phyloP scores from a whole-genome alignment of 1,140 invertebrate genomes.

The Lethrus apterus region DNA sequence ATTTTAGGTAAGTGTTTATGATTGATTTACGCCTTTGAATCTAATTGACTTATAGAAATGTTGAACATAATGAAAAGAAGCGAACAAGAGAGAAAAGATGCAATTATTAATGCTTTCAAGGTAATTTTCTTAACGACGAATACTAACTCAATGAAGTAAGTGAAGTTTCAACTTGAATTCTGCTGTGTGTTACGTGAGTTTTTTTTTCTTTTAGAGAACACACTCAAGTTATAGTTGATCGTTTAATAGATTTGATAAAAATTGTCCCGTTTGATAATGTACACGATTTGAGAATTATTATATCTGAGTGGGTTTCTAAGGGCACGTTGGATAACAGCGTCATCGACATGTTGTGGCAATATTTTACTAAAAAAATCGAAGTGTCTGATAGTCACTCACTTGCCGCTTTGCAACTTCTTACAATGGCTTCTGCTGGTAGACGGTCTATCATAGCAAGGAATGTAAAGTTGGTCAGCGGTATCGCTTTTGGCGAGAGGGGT shows the following conservation, averaged over 20 bases:
- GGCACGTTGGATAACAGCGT: conserved; percentile 34
- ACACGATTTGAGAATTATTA: conserved; percentile 28
- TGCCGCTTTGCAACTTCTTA: conserved; percentile 26
- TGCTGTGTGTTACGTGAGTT: not conserved
- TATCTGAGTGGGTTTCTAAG: conserved; percentile 32
- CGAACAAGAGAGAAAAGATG: conserved; percentile 33
- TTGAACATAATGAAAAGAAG: conserved; percentile 32
- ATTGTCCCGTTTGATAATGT: conserved; percentile 21
- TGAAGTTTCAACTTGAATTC: conserved; percentile 9
- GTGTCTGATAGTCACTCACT: conserved; percentile 24
- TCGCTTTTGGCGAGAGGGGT: conserved; percentile 25
- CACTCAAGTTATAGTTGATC: conserved; percentile 24
- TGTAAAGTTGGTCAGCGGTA: conserved; percentile 27
- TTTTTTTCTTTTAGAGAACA: conserved; percentile 32
- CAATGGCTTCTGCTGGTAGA: conserved; percentile 28
- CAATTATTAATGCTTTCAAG: conserved; percentile 30
- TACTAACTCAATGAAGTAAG: conserved; percentile 27
- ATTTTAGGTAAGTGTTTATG: conserved; percentile 25
- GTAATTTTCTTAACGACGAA: conserved; percentile 33
- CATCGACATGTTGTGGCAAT: conserved; percentile 35
- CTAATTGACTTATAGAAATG: conserved; percentile 26
- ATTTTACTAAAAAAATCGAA: conserved; percentile 24
- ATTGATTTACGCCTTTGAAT: not conserved
- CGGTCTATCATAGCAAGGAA: conserved; percentile 32
- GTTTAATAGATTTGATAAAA: conserved; percentile 28